These are phyloP conservation scores for Pomatorhinus ruficollis DNA, from an alignment of 2,113 vertebrate species.

Conservation along the genomic window DNA sequence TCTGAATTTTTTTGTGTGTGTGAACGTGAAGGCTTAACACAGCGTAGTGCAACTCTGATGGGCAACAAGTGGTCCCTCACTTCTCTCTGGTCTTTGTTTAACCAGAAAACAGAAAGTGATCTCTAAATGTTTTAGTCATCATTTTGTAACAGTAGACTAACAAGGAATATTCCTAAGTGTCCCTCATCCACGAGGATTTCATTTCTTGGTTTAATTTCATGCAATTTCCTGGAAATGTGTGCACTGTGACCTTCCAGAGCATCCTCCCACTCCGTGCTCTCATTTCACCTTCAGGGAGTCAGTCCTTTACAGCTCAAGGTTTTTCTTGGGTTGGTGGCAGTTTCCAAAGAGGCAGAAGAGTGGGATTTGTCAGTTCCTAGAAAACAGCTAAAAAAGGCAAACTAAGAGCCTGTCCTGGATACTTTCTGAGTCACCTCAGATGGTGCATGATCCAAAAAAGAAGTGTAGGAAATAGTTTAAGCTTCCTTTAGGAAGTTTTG, in stretches of 20 bases:
- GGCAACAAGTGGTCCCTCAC: not conserved
- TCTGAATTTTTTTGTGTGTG: not conserved
- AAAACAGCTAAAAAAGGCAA: not conserved
- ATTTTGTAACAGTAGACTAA: not conserved
- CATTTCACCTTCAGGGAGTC: not conserved
- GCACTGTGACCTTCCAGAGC: not conserved
- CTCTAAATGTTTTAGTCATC: fast-evolving
- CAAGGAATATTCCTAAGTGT: not conserved
- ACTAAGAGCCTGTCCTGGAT: not conserved
- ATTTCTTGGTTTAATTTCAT: not conserved
- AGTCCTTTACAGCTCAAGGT: not conserved
- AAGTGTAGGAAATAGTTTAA: not conserved
- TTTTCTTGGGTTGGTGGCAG: not conserved
- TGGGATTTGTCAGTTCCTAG: not conserved
- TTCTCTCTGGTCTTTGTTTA: not conserved
- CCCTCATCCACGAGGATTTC: not conserved
- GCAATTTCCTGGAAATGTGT: not conserved
- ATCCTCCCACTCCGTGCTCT: not conserved
- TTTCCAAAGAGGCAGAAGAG: not conserved
- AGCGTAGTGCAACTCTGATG: not conserved
- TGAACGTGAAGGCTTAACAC: not conserved
- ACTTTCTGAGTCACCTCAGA: not conserved
- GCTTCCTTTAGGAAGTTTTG: not conserved
- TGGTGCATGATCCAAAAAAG: not conserved
- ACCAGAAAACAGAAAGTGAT: not conserved